Evolutionary conservation across 2,888 invertebrate genomes (phyloP), one percentile per base, ranked within the genome.

Genomic region (Ophion obscuratus): DNA sequence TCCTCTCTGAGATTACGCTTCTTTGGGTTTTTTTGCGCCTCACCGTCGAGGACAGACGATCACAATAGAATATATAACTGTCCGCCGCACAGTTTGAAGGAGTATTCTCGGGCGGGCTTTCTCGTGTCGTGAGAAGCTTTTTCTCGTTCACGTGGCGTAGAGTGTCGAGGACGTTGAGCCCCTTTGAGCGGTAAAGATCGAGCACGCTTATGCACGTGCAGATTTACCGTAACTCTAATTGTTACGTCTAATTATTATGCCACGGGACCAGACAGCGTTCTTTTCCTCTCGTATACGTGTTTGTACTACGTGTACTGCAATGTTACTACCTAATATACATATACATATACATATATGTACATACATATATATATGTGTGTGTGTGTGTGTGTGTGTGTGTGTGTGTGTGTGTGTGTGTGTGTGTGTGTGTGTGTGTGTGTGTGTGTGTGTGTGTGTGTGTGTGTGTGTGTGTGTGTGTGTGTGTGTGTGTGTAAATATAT

Each of bases 211-310:
- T 90, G 87, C 91, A 89, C 89, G 91, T 90, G 89, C 86, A 88
- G 85, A 87, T 92, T 89, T 92, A 92, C 92, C 92, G 92, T 91
- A 92, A 92, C 89, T 87, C 91, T 92, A 92, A 92, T 92, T 92
- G 90, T 92, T 91, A 87, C 88, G 86, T 88, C 87, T 90, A 92
- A 92, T 92, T 92, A 90, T 85, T 88, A 85, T 86, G 68, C 85
- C 75, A 84, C 47, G 78, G 70, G 53, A 59, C 57, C 62, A 31
- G 47, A 62, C 70, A 57, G 40, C 64, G 40, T 73, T 66, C 9
- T 53, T 73, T 64, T 61, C 61, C 40, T 81, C 17, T 64, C 53
- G 40, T 70, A 66, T 70, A 73, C 59, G 76, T 61, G 68, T 66
- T 79, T 44, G 36, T 78, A 57, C 76, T 66, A 76, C 71, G 61